Evolutionary conservation across 2,113 vertebrate genomes (phyloP), one percentile per base, ranked within the genome.

Genomic region (Nannobrachium achirus): DNA sequence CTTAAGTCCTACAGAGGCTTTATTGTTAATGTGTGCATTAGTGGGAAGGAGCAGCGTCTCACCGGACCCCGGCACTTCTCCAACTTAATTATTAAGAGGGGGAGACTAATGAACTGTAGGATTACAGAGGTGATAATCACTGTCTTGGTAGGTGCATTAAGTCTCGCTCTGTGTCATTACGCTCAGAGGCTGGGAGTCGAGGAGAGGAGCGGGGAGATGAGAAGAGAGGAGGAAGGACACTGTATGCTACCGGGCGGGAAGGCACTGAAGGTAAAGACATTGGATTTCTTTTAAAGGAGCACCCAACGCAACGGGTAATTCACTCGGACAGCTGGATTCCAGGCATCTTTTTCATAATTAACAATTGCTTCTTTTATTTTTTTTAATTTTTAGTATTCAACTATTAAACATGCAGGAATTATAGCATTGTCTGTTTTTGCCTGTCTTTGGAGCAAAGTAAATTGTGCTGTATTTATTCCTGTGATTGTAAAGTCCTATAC

Each of bases 71-170:
- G n/a, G 71, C 76, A 16, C 76, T 84, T 64, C 79, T 85, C 85
- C 75, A 82, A 68, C 81, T 87, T 91, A 84, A 89, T 90, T 85
- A 92, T 87, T 76, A 79, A 75, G 75, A 67, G 69, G 52, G 15
- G 72, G 25, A 46, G 56, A 56, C 72, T 90, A 90, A 92, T 92
- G 89, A 92, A 86, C 79, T 84, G 86, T 56, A 88, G 88, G 88
- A 90, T 92, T 90, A 89, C 71, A 58, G 78, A 80, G 84, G 86
- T 85, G 89, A 87, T 92, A 88, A 91, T 91, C 83, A 68, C 78
- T 74, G 86, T 78, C 88, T 75, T 85, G 78, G 74, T 74, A 48
- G 78, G 79, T 78, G 86, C 88, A 86, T 91, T 91, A 89, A 84
- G 86, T 82, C 71, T 80, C 63, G 45, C 77, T 83, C 63, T 63